These are phyloP conservation scores for Poeciliopsis retropinna DNA, from an alignment of 2,113 vertebrate genomes.

Conservation along the genomic window DNA sequence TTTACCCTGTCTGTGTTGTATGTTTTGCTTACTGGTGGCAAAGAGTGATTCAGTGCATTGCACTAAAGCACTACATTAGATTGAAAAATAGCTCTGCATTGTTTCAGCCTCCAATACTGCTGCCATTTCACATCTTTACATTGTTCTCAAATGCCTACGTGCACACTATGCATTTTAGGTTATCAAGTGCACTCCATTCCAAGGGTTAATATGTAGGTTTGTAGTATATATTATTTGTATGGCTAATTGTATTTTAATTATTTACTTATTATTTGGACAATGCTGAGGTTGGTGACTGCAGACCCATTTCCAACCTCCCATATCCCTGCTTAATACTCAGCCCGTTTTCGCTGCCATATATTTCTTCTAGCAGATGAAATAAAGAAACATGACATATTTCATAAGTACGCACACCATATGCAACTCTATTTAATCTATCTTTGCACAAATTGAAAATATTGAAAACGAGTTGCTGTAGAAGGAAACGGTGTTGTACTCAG, in stretches of 20 bases:
- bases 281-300: background rate
- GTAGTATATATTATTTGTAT: background rate
- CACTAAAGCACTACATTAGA: constrained; percentile 23
- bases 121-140: constrained; percentile 35
- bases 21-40: constrained; percentile 38
- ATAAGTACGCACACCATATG: background rate
- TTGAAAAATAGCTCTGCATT: constrained; percentile 17
- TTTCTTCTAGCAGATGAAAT: background rate
- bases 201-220: background rate
- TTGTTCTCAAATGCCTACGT: constrained; percentile 11
- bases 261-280: background rate
- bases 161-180: background rate
- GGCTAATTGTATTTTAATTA: background rate
- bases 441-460: background rate
- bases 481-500: background rate
- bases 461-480: background rate
- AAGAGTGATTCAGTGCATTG: constrained; percentile 40
- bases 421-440: background rate
- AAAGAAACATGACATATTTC: background rate
- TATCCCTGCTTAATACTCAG: no score
- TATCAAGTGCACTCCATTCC: background rate
- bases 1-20: constrained; percentile 26
- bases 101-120: constrained; percentile 23
- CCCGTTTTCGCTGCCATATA: background rate
- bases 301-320: background rate